Evolutionary conservation across 2,888 invertebrate genomes (phyloP).

Genomic region (Plutella xylostella): DNA sequence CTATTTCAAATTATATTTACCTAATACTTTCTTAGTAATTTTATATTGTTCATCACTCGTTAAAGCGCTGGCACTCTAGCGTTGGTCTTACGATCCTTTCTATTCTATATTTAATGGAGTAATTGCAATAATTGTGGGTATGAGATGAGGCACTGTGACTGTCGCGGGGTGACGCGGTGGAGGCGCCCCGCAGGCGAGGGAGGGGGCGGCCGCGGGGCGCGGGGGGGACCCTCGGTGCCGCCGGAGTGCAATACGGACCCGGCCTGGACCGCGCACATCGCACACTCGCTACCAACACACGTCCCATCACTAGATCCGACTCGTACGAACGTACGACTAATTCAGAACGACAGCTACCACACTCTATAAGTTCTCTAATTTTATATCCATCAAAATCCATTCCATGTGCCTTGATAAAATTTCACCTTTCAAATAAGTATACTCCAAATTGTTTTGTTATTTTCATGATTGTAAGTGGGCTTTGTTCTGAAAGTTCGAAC

Average conservation of each 20-base stretch:
- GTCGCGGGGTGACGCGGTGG: constrained; percentile 27
- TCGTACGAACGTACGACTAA: no score
- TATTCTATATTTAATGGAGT: constrained; percentile 39
- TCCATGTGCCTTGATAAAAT: constrained; percentile 47
- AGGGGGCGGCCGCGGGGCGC: constrained; percentile 17
- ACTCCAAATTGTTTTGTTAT: constrained; percentile 1
- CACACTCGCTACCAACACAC: not conserved
- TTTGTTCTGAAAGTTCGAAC: no score
- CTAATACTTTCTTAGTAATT: constrained; percentile 64
- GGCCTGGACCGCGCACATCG: constrained; percentile 22
- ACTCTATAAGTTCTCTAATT: no score
- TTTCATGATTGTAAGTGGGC: constrained; percentile 1
- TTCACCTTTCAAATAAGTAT: constrained; percentile 7
- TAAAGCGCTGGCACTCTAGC: constrained; percentile 68
- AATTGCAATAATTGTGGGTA: constrained; percentile 45
- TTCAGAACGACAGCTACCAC: no score
- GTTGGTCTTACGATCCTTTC: constrained; percentile 60
- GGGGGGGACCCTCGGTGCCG: no score
- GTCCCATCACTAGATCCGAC: not conserved
- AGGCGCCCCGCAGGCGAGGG: constrained; percentile 26
- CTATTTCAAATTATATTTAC: constrained; percentile 70
- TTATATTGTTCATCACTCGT: constrained; percentile 66
- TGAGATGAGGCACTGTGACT: constrained; percentile 23
- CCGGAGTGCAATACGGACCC: constrained; percentile 36
- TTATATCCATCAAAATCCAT: constrained; percentile 43